phyloP scores from a whole-genome alignment of 2,113 vertebrate genomes.

The Todiramphus saurophagus region DNA sequence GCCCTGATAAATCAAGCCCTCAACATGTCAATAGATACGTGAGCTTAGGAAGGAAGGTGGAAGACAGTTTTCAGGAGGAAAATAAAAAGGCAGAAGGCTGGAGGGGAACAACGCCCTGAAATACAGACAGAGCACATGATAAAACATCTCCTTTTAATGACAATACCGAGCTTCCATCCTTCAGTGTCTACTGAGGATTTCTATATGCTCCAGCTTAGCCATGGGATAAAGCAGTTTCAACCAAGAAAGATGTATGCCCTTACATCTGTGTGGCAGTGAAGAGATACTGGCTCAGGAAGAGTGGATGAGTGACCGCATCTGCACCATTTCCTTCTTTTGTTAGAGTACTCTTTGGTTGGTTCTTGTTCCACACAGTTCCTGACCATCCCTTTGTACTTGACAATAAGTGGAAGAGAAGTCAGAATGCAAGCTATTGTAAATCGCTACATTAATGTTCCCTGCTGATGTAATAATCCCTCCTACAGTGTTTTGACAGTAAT shows the following conservation, averaged over 20 bases:
- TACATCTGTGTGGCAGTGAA: neutral
- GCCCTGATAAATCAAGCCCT: neutral
- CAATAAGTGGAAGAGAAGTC: constrained; percentile 29
- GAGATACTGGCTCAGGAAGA: neutral
- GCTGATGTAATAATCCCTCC: constrained; percentile 40
- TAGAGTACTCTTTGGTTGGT: neutral
- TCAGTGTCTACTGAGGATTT: neutral
- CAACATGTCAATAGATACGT: rapidly evolving
- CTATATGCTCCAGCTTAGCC: neutral
- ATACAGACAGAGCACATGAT: neutral
- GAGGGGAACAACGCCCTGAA: neutral
- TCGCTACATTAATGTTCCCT: neutral
- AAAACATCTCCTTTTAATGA: neutral
- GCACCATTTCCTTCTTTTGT: constrained; percentile 15
- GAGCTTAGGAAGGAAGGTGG: neutral
- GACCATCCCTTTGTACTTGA: neutral
- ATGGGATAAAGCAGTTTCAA: neutral
- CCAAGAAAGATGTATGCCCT: neutral
- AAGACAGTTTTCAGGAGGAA: neutral
- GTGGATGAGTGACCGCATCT: neutral
- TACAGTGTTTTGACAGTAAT: constrained; percentile 28
- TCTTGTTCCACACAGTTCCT: neutral
- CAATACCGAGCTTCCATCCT: neutral
- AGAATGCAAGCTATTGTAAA: neutral
- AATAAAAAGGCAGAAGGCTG: neutral